Evolutionary conservation across 2,797 vertebrate species (phyloP).

Genomic region (Danio choprae): DNA sequence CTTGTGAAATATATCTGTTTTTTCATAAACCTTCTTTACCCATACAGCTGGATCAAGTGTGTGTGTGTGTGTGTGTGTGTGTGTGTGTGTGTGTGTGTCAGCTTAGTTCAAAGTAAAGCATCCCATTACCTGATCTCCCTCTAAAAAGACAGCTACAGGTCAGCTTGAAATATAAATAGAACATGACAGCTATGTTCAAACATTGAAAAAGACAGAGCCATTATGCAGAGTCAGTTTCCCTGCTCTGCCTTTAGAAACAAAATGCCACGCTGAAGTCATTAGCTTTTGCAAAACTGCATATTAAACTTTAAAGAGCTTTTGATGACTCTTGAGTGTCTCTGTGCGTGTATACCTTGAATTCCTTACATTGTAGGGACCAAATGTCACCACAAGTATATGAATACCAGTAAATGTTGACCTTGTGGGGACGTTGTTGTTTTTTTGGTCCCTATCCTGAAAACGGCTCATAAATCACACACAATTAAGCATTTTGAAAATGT

Average conservation of each 20-base stretch:
- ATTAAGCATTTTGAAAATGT: too few relatives aligned
- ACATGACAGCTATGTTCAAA: conserved; percentile 13
- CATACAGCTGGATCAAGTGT: background rate
- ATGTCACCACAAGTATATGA: too few relatives aligned
- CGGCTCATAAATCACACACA: too few relatives aligned
- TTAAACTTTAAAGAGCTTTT: conserved; percentile 31
- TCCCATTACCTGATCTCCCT: conserved; percentile 9
- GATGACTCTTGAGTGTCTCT: too few relatives aligned
- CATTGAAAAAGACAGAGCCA: background rate
- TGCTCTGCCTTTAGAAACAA: conserved; percentile 29
- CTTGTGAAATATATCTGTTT: too few relatives aligned
- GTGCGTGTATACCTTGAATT: too few relatives aligned
- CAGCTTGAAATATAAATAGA: conserved; percentile 9
- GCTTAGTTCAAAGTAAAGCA: background rate
- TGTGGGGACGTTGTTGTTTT: too few relatives aligned
- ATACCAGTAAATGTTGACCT: too few relatives aligned
- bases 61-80: background rate
- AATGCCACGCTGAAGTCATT: conserved; percentile 34
- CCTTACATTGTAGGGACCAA: too few relatives aligned
- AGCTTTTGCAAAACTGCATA: conserved; percentile 13
- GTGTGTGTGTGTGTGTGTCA: background rate
- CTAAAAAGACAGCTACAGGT: conserved; percentile 6
- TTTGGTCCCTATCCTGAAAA: too few relatives aligned
- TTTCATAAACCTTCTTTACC: too few relatives aligned
- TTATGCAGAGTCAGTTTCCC: background rate